These are phyloP conservation scores for Bimastos eiseni DNA, from an alignment of 2,888 invertebrate species.

Conservation along the genomic window DNA sequence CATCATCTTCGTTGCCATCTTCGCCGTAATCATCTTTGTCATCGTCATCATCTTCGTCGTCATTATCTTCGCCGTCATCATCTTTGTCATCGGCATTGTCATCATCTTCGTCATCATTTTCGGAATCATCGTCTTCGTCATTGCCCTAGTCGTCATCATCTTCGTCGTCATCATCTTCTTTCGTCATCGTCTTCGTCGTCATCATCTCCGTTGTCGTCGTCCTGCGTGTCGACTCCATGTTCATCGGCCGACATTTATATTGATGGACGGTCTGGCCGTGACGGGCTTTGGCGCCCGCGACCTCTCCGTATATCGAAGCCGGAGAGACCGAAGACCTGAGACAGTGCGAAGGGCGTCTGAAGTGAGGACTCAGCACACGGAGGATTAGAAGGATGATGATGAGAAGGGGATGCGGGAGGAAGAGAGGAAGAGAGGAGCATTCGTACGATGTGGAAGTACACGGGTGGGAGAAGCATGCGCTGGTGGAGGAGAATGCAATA, in stretches of 20 bases:
- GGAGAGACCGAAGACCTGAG: not conserved
- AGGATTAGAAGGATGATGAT: conserved; percentile 9
- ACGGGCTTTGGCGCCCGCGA: not conserved
- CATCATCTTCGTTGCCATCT: no score
- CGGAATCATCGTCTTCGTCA: no score
- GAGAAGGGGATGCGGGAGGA: not conserved
- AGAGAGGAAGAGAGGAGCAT: not conserved
- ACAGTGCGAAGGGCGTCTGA: not conserved
- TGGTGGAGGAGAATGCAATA: no score
- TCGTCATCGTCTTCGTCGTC: not conserved
- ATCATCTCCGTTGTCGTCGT: not conserved
- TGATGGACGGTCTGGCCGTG: not conserved
- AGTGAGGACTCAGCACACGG: conserved; percentile 5
- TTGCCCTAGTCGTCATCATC: no score
- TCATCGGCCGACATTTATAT: not conserved
- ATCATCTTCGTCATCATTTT: no score
- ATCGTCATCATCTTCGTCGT: no score
- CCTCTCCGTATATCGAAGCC: not conserved
- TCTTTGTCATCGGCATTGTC: no score
- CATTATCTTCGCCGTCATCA: no score
- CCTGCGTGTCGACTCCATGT: not conserved
- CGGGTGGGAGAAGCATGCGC: not conserved
- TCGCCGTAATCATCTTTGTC: no score
- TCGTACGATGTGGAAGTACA: not conserved
- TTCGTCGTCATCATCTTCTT: not conserved